Base-by-base conservation (phyloP, 2,888 invertebrate genomes). In the Drosophila hawaiiensis region DNA sequence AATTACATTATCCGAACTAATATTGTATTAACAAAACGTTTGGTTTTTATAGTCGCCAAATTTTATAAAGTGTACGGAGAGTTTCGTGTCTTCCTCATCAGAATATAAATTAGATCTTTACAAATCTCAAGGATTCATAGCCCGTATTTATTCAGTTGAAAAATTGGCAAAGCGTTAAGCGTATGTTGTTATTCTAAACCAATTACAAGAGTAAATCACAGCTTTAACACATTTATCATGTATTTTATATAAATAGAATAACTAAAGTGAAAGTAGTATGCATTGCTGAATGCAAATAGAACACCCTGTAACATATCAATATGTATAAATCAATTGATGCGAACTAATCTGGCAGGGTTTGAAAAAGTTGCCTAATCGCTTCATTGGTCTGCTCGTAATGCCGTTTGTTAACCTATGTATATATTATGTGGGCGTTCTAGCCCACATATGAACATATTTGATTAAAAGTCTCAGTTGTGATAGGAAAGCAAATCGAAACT, bases 281-380 rank as follows among this genome's bases (percentile, higher is more conserved):
- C 22, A 37, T 78, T 41, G n/a, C 2, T 72, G 59, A 37, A 52
- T 33, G 5, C 16, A 25, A 10, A 35, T 19, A 12, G 3, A 7
- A 50, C 71, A 80, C 59, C 76, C 80, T 59, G 70, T 55, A 35
- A 6, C 56, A 2, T 0, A 3, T 28, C 25, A 39, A 50, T 50
- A 41, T 12, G 33, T 9, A 25, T n/a, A 10, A 33, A 69, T 60
- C 68, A 66, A 73, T 66, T 64, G 68, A 68, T 65, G 68, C 39
- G 53, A 43, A 54, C 76, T 78, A 76, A 78, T 67, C 70, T 47
- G 67, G 22, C 65, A 53, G 65, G 47, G 68, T 37, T 60, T 39
- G 33, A 63, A 19, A 9, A 67, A 69, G 66, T 77, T 76, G 63
- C 53, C 58, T 73, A 83, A 86, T 80, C 84, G 84, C 76, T 73